Percentiles rank a stretch among this genome's conserved stretches.
phyloP scores from a whole-genome alignment of 2,113 vertebrate species.

The Panurus biarmicus region DNA sequence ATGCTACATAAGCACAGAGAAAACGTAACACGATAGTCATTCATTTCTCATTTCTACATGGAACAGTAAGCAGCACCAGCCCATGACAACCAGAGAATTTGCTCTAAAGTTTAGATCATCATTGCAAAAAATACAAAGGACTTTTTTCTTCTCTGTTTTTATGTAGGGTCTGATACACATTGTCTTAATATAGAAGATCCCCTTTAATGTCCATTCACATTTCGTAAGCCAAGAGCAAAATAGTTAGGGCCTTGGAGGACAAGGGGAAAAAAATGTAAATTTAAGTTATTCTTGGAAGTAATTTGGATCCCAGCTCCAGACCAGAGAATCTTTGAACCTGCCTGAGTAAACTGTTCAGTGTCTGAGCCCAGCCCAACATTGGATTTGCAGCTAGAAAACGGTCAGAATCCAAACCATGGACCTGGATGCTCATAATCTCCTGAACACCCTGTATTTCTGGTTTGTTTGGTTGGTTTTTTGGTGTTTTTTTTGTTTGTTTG shows the following conservation, averaged over 20 bases:
- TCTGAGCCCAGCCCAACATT: background rate
- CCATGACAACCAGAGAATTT: background rate
- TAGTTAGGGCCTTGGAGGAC: background rate
- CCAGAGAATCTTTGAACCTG: conserved; percentile 3
- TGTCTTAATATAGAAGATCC: background rate
- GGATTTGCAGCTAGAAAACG: background rate
- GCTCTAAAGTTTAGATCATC: background rate
- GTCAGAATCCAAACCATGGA: background rate
- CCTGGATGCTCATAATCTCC: background rate
- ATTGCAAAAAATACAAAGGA: background rate
- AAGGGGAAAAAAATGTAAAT: conserved; percentile 1
- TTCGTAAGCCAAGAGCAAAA: background rate
- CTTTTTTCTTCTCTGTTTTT: background rate
- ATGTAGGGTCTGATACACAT: background rate
- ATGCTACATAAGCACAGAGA: background rate
- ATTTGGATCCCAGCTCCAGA: background rate
- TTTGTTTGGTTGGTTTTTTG: background rate
- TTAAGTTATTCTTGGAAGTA: background rate
- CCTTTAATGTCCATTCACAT: background rate
- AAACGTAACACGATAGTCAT: background rate
- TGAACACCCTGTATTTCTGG: background rate
- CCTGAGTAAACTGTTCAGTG: background rate
- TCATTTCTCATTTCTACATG: background rate
- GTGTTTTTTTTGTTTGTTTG: background rate
- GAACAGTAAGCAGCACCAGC: background rate